Evolutionary conservation across 2,113 vertebrate species (phyloP).

Genomic region (Pedetes capensis): DNA sequence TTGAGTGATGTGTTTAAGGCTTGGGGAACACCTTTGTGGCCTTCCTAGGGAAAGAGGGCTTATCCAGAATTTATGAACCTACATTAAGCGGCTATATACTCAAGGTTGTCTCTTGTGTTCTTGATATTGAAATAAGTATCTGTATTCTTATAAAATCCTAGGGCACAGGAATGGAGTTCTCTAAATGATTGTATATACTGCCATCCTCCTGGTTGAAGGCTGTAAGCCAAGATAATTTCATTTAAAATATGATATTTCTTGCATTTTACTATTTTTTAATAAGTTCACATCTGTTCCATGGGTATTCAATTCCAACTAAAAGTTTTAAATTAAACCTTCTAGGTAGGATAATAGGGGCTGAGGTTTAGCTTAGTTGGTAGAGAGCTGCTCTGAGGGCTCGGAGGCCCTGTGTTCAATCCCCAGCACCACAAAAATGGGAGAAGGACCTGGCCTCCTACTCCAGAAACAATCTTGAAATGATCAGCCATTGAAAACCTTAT

Average conservation of each 20-base stretch:
- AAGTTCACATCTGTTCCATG: background rate
- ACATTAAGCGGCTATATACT: background rate
- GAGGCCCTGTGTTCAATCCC: no score
- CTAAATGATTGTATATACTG: background rate
- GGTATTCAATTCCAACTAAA: background rate
- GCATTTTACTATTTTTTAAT: background rate
- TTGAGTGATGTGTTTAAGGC: background rate
- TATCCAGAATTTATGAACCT: background rate
- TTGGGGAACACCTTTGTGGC: background rate
- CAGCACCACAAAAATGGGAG: no score
- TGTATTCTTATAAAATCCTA: background rate
- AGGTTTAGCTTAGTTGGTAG: no score
- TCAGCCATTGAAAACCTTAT: no score
- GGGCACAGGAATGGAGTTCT: background rate
- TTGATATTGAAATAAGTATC: background rate
- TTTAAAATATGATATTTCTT: background rate
- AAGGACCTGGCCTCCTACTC: no score
- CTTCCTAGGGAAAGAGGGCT: background rate
- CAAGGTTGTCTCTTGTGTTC: background rate
- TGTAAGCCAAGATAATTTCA: background rate
- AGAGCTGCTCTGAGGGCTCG: no score
- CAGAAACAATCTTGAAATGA: no score
- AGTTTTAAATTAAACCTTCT: background rate
- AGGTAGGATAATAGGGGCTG: no score
- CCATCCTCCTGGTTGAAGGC: background rate